Evolutionary conservation across 2,888 invertebrate genomes (phyloP).

Genomic region (Eretmocerus hayati): DNA sequence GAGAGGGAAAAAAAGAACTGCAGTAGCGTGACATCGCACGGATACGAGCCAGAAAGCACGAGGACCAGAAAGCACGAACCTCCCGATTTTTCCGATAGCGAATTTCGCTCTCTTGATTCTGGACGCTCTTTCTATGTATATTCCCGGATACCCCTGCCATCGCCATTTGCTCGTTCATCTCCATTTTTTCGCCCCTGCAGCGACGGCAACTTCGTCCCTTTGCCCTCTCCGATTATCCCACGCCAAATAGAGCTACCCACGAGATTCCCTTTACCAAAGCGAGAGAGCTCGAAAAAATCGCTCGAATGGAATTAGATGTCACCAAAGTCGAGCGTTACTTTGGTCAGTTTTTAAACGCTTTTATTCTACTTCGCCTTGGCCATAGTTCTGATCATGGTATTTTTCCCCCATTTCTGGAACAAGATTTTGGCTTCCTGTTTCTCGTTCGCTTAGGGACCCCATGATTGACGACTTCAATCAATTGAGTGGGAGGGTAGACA

Average conservation of each 20-base stretch:
- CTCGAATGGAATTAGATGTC: slow-evolving; percentile 11
- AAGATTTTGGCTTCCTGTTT: slow-evolving; percentile 8
- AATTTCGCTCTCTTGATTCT: slow-evolving; percentile 38
- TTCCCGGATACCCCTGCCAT: slow-evolving; percentile 4
- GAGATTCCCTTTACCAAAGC: slow-evolving; percentile 10
- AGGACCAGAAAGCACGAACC: slow-evolving; percentile 7
- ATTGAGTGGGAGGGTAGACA: no score
- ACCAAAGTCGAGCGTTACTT: slow-evolving; percentile 7
- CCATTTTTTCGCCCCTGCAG: slow-evolving; percentile 4
- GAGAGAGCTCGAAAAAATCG: slow-evolving; percentile 6
- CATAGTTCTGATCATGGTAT: no score
- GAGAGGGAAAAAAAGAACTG: slow-evolving; percentile 10
- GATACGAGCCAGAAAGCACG: slow-evolving; percentile 3
- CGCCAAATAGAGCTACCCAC: background rate
- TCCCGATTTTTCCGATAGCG: slow-evolving; percentile 35
- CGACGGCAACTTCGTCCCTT: background rate
- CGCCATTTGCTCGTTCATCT: slow-evolving; percentile 9
- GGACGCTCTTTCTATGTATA: slow-evolving; percentile 28
- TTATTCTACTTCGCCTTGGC: no score
- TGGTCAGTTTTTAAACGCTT: no score
- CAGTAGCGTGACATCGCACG: no score
- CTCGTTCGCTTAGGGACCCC: background rate
- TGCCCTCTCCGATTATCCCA: slow-evolving; percentile 24
- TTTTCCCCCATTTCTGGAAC: no score
- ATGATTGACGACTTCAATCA: background rate